Conservation (phyloP, 1,140 invertebrate species). For the Thaumetopoea pityocampa region DNA sequence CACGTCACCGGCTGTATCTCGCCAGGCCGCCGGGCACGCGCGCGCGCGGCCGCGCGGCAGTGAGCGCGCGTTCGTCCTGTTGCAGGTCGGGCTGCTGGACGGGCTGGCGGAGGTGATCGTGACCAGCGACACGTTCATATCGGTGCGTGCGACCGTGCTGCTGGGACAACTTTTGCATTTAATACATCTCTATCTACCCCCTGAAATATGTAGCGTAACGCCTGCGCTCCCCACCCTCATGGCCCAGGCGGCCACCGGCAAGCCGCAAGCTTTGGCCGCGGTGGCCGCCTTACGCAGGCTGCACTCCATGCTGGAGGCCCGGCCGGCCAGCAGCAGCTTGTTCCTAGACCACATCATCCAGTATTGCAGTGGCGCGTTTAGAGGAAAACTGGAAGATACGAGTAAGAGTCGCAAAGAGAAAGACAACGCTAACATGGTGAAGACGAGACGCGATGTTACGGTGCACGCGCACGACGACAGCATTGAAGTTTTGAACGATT, state of each 20-base stretch:
- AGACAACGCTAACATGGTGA: conserved; percentile 54
- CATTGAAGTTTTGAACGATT: conserved; percentile 62
- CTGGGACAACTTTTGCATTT: conserved; percentile 91
- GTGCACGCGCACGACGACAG: conserved; percentile 50
- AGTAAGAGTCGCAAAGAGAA: conserved; percentile 62
- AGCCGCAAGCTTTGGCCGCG: conserved; percentile 87
- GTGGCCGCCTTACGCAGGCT: conserved; percentile 86
- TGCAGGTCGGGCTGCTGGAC: conserved; percentile 86
- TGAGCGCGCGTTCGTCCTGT: no score
- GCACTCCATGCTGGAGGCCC: conserved; percentile 86
- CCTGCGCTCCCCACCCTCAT: conserved; percentile 89
- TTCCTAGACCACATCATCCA: conserved; percentile 90
- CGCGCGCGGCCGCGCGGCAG: no score
- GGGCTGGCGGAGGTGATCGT: conserved; percentile 95
- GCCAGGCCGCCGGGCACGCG: no score
- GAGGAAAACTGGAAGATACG: conserved; percentile 36
- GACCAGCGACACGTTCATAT: conserved; percentile 90
- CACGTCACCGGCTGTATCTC: no score
- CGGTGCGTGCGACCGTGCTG: conserved; percentile 92
- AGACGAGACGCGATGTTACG: conserved; percentile 30
- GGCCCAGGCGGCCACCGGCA: conserved; percentile 84
- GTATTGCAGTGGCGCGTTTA: conserved; percentile 59
- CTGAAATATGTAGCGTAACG: conserved; percentile 88
- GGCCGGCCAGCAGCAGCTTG: conserved; percentile 86
- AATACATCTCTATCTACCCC: conserved; percentile 88